Evolutionary conservation across 2,113 vertebrate species (phyloP), one percentile per base, ranked within the genome.

Genomic region (Xiphophorus hellerii): DNA sequence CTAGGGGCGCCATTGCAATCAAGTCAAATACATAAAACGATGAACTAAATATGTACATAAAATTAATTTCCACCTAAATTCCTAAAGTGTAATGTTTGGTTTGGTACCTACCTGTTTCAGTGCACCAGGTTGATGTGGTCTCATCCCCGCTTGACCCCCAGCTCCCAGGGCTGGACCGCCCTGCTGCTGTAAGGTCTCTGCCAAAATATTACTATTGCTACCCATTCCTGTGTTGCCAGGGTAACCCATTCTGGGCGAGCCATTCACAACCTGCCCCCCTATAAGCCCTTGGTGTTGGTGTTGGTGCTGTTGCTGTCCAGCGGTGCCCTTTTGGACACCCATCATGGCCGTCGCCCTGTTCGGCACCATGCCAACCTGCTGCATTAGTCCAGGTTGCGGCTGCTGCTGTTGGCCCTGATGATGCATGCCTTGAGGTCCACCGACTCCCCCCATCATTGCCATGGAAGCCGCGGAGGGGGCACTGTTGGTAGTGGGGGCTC

Each of bases 171-270:
- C 95, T 91, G 86, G 96, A 90, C 87, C 80, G 0, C 96, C 96
- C 80, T 96, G 96, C 77, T 94, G 96, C 69, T 98, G 97, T 44
- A 99, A 92, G 0, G 96, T 95, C 64, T 98, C 97, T 0, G 96
- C 93, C 90, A 99, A 76, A 83, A 98, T 84, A 85, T 93, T 98
- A 78, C 95, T 93, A 87, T 94, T 94, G 85, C 76, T 94, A 33
- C 95, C 94, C 94, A 98, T 96, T 67, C 93, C 95, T 0, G 95
- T 93, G 82, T 94, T 96, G 65, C 89, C 76, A 3, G 95, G 90
- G 86, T 97, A 99, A 0, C 95, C 94, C 95, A 99, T 96, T 90
- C 97, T 95, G 64, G 97, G 95, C 0, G 97, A 97, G 84, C 98
- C 98, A 27, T 99, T 99, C 95, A 99, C 96, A 88, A 97, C 95